phyloP scores from a whole-genome alignment of 2,113 vertebrate species.

The Holacanthus passer region DNA sequence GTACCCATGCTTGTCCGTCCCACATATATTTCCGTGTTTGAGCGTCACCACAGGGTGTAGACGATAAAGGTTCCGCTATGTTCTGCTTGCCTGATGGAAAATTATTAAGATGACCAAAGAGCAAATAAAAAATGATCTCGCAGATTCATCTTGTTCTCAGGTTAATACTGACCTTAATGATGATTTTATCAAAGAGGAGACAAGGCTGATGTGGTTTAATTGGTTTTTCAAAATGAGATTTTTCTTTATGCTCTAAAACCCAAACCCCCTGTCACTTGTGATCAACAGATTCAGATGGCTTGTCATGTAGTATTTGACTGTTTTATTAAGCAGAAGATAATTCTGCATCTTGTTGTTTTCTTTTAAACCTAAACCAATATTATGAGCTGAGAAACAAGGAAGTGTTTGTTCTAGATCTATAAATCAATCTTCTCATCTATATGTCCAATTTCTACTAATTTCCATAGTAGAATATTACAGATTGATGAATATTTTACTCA shows the following conservation, averaged over 20 bases:
- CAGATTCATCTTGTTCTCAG: no score
- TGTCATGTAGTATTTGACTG: neutral
- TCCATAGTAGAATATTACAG: neutral
- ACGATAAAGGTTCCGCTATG: slow-evolving; percentile 60
- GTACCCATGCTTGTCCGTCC: slow-evolving; percentile 72
- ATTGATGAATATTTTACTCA: neutral
- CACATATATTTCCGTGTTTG: slow-evolving; percentile 40
- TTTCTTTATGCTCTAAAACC: neutral
- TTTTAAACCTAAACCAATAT: neutral
- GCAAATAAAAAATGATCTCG: no score
- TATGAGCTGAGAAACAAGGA: neutral
- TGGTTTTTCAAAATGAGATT: neutral
- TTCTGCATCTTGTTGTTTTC: neutral
- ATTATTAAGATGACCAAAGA: no score
- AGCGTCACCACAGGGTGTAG: accelerated
- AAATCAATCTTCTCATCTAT: neutral
- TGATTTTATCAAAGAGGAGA: no score
- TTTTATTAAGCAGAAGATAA: neutral
- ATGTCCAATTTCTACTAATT: neutral
- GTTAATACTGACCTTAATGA: neutral
- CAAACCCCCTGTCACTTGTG: neutral
- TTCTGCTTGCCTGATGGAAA: neutral
- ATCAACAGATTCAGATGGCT: no score
- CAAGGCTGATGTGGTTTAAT: no score
- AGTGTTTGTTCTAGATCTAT: neutral